These are phyloP conservation scores for Aphis craccivora DNA, from an alignment of 1,140 invertebrate genomes.

Conservation along the genomic window DNA sequence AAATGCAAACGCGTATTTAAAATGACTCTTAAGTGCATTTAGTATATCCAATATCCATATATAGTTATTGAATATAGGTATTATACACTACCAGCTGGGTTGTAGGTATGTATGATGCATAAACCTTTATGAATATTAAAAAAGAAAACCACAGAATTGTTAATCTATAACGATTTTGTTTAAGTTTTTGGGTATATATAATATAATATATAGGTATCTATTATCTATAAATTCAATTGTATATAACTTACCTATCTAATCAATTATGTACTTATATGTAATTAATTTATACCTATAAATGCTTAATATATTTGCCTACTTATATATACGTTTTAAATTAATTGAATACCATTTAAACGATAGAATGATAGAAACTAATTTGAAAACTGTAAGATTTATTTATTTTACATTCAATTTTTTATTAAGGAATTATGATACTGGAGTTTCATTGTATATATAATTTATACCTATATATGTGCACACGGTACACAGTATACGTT, in stretches of 20 bases:
- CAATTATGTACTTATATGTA: neutral
- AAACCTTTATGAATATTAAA: neutral
- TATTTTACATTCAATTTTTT: neutral
- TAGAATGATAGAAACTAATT: neutral
- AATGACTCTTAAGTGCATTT: neutral
- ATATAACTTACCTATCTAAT: neutral
- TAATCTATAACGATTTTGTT: conserved; percentile 9
- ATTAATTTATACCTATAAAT: neutral
- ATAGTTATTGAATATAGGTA: neutral
- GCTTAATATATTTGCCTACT: too few species aligned
- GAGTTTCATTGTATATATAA: neutral
- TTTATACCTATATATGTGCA: too few species aligned
- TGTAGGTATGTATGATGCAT: neutral
- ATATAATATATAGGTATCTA: too few species aligned
- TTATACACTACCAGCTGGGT: too few species aligned
- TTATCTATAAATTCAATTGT: neutral
- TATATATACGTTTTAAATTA: neutral
- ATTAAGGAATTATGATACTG: neutral
- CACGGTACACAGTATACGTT: too few species aligned
- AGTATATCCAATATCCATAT: neutral
- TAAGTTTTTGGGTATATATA: neutral
- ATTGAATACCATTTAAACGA: neutral
- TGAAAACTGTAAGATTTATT: neutral
- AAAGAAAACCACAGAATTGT: neutral
- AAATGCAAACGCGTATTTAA: neutral